Percentiles rank a stretch among this genome's conserved stretches.
Conservation (phyloP, 2,113 vertebrate species). For the Pseudopipra pipra region DNA sequence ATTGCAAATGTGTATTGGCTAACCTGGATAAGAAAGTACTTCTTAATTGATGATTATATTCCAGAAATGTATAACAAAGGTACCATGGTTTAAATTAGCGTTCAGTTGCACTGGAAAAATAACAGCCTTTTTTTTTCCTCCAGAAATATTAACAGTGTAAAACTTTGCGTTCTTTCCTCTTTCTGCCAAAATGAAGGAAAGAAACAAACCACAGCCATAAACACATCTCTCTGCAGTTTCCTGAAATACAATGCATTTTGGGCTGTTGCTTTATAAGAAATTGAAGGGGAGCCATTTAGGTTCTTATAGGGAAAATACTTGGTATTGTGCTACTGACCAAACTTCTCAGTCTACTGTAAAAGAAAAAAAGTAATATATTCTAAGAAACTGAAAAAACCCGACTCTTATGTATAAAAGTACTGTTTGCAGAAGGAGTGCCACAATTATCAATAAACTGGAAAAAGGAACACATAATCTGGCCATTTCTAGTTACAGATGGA, state of each 20-base stretch:
- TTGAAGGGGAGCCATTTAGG: background rate
- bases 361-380: background rate
- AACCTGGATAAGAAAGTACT: constrained; percentile 78
- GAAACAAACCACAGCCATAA: background rate
- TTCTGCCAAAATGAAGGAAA: background rate
- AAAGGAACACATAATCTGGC: background rate
- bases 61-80: background rate
- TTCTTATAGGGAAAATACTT: background rate
- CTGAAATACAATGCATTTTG: background rate
- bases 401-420: background rate
- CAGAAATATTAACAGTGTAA: background rate
- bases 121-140: background rate
- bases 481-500: background rate
- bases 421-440: background rate
- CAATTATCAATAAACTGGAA: background rate
- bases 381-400: background rate
- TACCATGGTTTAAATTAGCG: background rate
- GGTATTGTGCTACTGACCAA: background rate
- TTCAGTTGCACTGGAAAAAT: background rate
- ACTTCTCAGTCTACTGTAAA: background rate
- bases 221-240: background rate
- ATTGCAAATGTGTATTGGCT: constrained; percentile 99
- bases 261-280: background rate
- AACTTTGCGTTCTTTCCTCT: background rate
- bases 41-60: background rate